Percentiles rank a stretch among this genome's conserved stretches.
Evolutionary conservation across 2,113 vertebrate species (phyloP).

Genomic region (Lasiurus cinereus): DNA sequence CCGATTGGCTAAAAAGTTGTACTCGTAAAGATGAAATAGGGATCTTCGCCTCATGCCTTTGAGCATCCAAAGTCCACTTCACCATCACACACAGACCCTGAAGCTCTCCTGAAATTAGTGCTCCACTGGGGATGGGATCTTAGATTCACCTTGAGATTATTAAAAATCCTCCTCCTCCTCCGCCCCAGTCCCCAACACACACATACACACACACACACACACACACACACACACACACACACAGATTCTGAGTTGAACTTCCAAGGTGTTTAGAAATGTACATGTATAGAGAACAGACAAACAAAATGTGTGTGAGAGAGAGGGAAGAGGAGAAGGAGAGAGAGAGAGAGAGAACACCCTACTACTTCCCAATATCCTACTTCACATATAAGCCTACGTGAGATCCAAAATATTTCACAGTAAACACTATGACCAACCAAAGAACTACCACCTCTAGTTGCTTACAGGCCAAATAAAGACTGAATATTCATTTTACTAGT

Average conservation of each 20-base stretch:
- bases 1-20: not conserved
- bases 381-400: not conserved
- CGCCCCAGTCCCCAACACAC: not conserved
- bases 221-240: no score
- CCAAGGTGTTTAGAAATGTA: not conserved
- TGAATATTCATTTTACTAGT: not conserved
- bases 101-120: not conserved
- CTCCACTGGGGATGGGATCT: not conserved
- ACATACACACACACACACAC: no score
- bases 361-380: not conserved
- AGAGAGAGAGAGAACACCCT: not conserved
- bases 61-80: not conserved
- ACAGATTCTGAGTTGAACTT: not conserved
- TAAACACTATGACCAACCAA: not conserved
- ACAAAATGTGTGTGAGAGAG: not conserved
- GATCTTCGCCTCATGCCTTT: not conserved
- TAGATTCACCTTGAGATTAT: not conserved
- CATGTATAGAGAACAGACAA: not conserved
- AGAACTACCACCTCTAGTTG: not conserved
- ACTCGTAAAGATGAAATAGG: not conserved
- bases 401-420: not conserved
- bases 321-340: not conserved
- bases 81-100: not conserved
- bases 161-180: not conserved
- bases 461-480: not conserved